These are phyloP conservation scores for Ciona savignyi DNA, from an alignment of 23 tunicate genomes.

Conservation along the genomic window DNA sequence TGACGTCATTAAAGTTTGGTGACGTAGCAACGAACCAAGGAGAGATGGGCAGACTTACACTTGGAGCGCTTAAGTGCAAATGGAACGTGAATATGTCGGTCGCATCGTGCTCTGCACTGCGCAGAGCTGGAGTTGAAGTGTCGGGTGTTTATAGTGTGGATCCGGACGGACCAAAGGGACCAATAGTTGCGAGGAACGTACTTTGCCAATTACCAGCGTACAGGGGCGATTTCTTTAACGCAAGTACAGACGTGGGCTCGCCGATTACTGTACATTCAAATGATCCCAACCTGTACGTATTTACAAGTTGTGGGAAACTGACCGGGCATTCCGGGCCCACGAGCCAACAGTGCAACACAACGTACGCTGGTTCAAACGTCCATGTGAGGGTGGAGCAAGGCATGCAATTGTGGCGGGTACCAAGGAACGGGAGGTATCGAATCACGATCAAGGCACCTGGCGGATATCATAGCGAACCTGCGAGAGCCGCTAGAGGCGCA, in stretches of 20 bases:
- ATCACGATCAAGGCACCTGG: slow-evolving; percentile 72
- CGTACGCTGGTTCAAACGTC: slow-evolving; percentile 55
- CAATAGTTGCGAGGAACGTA: slow-evolving; percentile 5
- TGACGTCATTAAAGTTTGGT: slow-evolving; percentile 66
- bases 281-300: slow-evolving; percentile 47
- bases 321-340: slow-evolving; percentile 76
- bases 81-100: slow-evolving; percentile 82
- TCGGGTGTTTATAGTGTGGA: slow-evolving; percentile 65
- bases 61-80: slow-evolving; percentile 85
- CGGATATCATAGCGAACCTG: slow-evolving; percentile 42
- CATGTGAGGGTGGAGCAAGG: slow-evolving; percentile 52
- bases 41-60: slow-evolving; percentile 67
- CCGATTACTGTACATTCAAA: neutral
- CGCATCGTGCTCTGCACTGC: slow-evolving; percentile 71
- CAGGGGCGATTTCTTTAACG: neutral
- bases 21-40: slow-evolving; percentile 68
- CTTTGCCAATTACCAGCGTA: slow-evolving; percentile 28
- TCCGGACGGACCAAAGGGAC: slow-evolving; percentile 37
- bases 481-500: slow-evolving; percentile 69
- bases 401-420: slow-evolving; percentile 75
- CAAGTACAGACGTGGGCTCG: neutral
- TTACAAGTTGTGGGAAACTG: slow-evolving; percentile 77
- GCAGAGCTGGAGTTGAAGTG: slow-evolving; percentile 59
- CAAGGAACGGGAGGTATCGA: slow-evolving; percentile 60
- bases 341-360: slow-evolving; percentile 44